A percentile compares a stretch with the other conserved stretches of the same genome.
These are phyloP conservation scores for Mus caroli DNA, from an alignment of 2,797 vertebrate genomes.

Conservation along the genomic window DNA sequence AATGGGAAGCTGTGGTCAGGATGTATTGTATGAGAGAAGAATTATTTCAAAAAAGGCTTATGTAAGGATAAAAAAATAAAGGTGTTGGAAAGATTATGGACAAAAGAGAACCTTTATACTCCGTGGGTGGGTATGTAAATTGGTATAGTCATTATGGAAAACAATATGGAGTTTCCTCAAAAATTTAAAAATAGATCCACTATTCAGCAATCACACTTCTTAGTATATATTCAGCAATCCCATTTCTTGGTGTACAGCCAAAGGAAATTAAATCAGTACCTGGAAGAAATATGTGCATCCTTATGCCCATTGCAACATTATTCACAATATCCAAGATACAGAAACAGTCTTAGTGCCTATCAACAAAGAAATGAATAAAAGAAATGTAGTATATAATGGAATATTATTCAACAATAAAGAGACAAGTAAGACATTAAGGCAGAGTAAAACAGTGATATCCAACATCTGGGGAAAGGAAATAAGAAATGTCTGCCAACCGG, in stretches of 20 bases:
- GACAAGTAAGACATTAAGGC: not conserved
- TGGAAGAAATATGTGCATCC: not conserved
- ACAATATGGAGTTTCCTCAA: not conserved
- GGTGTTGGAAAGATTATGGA: not conserved
- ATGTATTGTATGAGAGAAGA: not conserved
- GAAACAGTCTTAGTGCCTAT: not conserved
- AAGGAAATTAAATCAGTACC: conserved; percentile 25
- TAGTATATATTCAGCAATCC: not conserved
- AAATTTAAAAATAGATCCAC: not conserved
- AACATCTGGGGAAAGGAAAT: not conserved
- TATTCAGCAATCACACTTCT: not conserved
- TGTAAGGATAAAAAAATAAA: not conserved
- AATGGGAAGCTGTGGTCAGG: not conserved
- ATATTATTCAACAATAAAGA: conserved; percentile 32
- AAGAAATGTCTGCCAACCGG: not conserved
- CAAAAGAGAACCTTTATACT: not conserved
- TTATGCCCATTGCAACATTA: not conserved
- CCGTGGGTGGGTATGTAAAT: not conserved
- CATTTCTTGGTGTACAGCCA: not conserved
- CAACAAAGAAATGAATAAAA: not conserved
- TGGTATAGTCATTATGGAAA: not conserved
- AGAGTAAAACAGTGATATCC: not conserved
- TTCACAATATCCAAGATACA: not conserved
- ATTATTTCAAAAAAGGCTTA: not conserved
- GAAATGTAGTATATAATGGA: not conserved